Evolutionary conservation across 2,888 invertebrate species (phyloP).

Genomic region (Philereme vetulata): DNA sequence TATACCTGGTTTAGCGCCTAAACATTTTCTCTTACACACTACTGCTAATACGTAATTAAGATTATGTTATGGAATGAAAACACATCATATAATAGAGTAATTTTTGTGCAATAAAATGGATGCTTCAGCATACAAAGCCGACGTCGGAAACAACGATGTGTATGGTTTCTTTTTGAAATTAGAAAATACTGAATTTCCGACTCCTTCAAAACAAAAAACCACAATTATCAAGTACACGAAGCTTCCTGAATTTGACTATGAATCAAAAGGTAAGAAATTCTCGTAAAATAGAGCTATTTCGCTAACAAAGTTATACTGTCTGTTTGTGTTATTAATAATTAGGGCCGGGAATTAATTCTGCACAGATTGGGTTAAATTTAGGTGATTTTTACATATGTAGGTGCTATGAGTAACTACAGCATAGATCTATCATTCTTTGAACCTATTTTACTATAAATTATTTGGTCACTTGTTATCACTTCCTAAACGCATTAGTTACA

Average conservation of each 20-base stretch:
- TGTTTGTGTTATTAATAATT: too few relatives aligned
- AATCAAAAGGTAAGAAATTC: conserved; percentile 55
- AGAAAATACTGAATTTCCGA: conserved; percentile 51
- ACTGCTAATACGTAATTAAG: conserved; percentile 7
- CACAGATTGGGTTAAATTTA: too few relatives aligned
- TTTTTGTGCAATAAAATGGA: conserved; percentile 59
- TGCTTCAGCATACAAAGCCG: conserved; percentile 62
- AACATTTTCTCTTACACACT: background rate
- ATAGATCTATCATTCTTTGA: too few relatives aligned
- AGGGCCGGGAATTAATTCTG: too few relatives aligned
- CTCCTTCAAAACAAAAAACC: conserved; percentile 52
- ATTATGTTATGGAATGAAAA: conserved; percentile 32
- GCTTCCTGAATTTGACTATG: conserved; percentile 65
- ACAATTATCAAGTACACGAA: conserved; percentile 72
- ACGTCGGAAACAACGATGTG: conserved; percentile 54
- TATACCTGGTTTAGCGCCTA: conserved; percentile 9
- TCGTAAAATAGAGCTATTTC: too few relatives aligned
- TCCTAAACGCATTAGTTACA: too few relatives aligned
- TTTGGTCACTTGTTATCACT: too few relatives aligned
- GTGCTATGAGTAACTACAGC: too few relatives aligned
- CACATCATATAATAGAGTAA: conserved; percentile 32
- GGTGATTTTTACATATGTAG: too few relatives aligned
- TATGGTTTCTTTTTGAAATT: conserved; percentile 57
- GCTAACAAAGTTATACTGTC: too few relatives aligned
- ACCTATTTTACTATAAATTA: too few relatives aligned